Percentiles rank a stretch among this genome's conserved stretches.
Conservation (phyloP, 2,113 vertebrate species). For the Jaculus jaculus region DNA sequence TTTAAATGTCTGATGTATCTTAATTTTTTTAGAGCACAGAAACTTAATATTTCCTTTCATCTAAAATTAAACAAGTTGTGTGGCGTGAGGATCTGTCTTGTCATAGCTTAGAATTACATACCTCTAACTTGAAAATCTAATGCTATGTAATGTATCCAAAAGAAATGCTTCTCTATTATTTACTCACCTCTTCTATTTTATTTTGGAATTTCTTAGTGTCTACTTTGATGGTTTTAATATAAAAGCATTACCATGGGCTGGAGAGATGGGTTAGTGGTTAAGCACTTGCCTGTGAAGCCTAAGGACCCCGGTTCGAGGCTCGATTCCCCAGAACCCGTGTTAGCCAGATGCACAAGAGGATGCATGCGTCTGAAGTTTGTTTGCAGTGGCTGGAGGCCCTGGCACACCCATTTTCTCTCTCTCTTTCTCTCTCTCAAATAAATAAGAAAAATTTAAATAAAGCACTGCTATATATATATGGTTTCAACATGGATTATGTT, state of each 20-base stretch:
- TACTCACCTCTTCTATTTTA: not conserved
- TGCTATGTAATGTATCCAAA: not conserved
- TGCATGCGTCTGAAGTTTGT: no score
- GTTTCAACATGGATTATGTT: not conserved
- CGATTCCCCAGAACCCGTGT: no score
- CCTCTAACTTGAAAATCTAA: not conserved
- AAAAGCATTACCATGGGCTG: no score
- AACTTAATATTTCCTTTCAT: not conserved
- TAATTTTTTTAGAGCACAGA: not conserved
- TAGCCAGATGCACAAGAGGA: no score
- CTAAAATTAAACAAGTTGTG: not conserved
- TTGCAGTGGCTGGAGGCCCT: no score
- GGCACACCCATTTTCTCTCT: no score
- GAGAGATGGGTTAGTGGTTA: no score
- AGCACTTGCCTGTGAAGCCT: no score
- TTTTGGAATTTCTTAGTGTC: not conserved
- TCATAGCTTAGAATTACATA: not conserved
- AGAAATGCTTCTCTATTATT: not conserved
- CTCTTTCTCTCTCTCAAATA: no score
- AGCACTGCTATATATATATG: no score
- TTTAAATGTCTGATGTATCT: not conserved
- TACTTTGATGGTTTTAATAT: not conserved
- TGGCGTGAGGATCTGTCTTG: not conserved
- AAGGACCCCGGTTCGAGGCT: no score
- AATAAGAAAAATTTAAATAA: no score